These are phyloP conservation scores for Ptilonorhynchus violaceus DNA, from an alignment of 2,113 vertebrate species.

Conservation along the genomic window DNA sequence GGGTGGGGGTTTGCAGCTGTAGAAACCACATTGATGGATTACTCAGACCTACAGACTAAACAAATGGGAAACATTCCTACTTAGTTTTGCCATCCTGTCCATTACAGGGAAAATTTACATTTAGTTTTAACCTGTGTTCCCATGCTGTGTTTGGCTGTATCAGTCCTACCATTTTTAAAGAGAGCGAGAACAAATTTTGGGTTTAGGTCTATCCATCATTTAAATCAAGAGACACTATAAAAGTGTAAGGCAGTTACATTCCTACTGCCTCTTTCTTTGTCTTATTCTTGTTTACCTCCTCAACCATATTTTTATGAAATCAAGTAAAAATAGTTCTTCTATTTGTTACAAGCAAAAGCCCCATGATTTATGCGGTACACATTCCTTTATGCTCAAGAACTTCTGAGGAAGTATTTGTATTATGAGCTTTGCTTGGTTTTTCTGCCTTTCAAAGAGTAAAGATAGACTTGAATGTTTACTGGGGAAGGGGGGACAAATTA, in stretches of 20 bases:
- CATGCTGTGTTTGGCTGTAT: not conserved
- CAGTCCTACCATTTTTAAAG: not conserved
- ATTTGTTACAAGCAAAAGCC: not conserved
- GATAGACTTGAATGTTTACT: not conserved
- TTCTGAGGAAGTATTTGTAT: not conserved
- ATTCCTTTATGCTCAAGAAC: not conserved
- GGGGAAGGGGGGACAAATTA: not conserved
- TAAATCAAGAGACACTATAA: not conserved
- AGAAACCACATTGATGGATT: not conserved
- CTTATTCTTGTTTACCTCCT: not conserved
- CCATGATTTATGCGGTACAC: not conserved
- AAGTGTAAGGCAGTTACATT: not conserved
- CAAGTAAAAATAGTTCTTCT: not conserved
- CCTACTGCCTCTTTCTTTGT: not conserved
- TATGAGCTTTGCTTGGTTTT: not conserved
- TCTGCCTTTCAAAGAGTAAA: not conserved
- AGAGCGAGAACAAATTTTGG: not conserved
- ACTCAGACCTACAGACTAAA: not conserved
- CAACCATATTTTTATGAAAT: not conserved
- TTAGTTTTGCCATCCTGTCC: not conserved
- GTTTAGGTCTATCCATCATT: not conserved
- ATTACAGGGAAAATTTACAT: accelerated
- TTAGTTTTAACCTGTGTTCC: not conserved
- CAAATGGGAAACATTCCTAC: not conserved
- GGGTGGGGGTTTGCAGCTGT: not conserved